Evolutionary conservation across 1,140 invertebrate species (phyloP).

Genomic region (Macrotrachela quadricornifera): DNA sequence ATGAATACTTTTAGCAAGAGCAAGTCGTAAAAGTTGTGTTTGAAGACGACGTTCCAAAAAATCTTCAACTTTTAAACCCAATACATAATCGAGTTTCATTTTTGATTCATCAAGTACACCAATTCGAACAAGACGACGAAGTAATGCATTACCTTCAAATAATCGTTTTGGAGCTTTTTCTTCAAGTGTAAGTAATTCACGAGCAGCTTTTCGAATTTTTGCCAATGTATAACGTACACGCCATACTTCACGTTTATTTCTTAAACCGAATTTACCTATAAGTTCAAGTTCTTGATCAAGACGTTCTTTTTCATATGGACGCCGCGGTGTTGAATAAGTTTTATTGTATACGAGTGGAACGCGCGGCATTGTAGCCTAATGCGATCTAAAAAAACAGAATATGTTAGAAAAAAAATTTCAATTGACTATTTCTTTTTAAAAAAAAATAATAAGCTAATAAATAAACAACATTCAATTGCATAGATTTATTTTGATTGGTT

Average conservation of each 20-base stretch:
- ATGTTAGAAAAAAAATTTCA: too few relatives aligned
- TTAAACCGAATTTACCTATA: slow-evolving; percentile 88
- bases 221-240: slow-evolving; percentile 90
- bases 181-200: slow-evolving; percentile 88
- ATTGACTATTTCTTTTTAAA: too few relatives aligned
- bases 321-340: slow-evolving; percentile 87
- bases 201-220: slow-evolving; percentile 94
- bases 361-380: slow-evolving; percentile 33
- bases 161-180: slow-evolving; percentile 89
- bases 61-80: slow-evolving; percentile 94
- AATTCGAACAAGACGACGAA: slow-evolving; percentile 68
- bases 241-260: slow-evolving; percentile 99
- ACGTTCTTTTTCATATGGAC: slow-evolving; percentile 98
- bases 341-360: slow-evolving; percentile 85
- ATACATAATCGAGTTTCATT: slow-evolving; percentile 99
- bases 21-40: slow-evolving; percentile 97
- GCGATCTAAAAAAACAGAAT: too few relatives aligned
- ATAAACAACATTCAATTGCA: too few relatives aligned
- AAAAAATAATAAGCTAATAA: too few relatives aligned
- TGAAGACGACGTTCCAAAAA: slow-evolving; percentile 96
- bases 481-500: too few relatives aligned
- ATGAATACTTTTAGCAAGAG: slow-evolving; percentile 81
- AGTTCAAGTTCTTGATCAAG: slow-evolving; percentile 96
- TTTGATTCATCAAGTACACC: slow-evolving; percentile 84
- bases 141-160: slow-evolving; percentile 62